Base-by-base conservation (phyloP, 2,888 invertebrate genomes). In the Apomyelois bistriatella region DNA sequence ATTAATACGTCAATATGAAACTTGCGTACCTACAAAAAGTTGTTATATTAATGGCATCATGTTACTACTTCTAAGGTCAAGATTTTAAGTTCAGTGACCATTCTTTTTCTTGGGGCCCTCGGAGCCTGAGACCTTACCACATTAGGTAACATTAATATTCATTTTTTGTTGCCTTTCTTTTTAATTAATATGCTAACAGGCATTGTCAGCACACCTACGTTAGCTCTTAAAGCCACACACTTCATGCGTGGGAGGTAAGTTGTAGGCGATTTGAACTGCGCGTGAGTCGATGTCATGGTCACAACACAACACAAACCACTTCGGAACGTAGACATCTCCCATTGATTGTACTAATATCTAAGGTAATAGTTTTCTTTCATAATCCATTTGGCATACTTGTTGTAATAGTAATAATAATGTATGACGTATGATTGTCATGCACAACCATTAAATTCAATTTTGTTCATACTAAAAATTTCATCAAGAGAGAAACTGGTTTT, bases 171-270 rank as follows among this genome's bases (percentile, higher is more conserved):
- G 72, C 74, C 85, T 88, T 86, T 87, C 86, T 84, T 87, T 81
- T 80, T 85, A 87, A 88, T 88, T 86, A 87, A 85, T 85, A 87
- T 86, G 85, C 85, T 84, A 85, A 85, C 79, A 82, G 78, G 79
- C 83, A 86, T 86, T 85, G 86, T 86, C 82, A 79, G 79, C 74
- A 83, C 85, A 76, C 87, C 87, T 79, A 87, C 87, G 66, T 65
- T 64, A 62, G 66, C 62, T 74, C 68, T 70, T 70, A 73, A 41
- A 73, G 76, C 68, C 65, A 73, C 65, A 68, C 58, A 66, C 62
- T 68, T 66, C 63, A 59, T 52, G 67, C 65, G 79, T 79, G 76
- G 79, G 82, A 70, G 78, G 68, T 59, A 60, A 68, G 64, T 71
- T 67, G 76, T 76, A 75, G 79, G 76, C 77, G 76, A 77, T 61